Base-by-base conservation (phyloP, 2,888 invertebrate species). In the Pollenia griseotomentosa region DNA sequence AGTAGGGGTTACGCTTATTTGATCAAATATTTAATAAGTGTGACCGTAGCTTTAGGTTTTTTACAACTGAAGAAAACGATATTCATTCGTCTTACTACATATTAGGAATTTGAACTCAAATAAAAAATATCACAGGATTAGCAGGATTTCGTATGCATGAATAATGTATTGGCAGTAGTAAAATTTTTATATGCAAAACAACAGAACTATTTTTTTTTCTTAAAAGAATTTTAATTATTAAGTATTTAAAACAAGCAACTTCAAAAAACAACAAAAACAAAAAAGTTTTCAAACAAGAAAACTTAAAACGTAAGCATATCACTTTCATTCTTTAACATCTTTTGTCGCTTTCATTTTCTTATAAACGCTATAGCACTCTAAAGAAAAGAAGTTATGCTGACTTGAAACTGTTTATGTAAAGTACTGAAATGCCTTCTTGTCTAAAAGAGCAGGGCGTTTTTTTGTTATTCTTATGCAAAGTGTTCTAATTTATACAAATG, bases 401-500 rank as follows among this genome's bases (percentile, higher is more conserved):
- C 33, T 33, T 33, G 33, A 33, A 33, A 6, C 33, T 33, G 33
- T 6, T 33, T 33, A 33, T 33, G 33, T 33, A 6, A 33, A 33
- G 0, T 33, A 33, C 33, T 33, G 33, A 33, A 33, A 33, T 23
- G 44, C 44, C 44, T 19, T 16, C 40, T 40, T 70, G 40, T 7
- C 16, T 11, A 16, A n/a, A 53, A 44, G 12, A 44, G 5, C 44
- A 19, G 12, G 44, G 8, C 12, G 44, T 11, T 44, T 63, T n/a
- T 12, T 61, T 53, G 6, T 33, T 33, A 6, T 48, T 53, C 55
- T 70, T 33, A 70, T 77, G 75, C 57, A 65, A 85, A 81, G 66
- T 42, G 23, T 82, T 59, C 65, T 75, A 85, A 81, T 75, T 70
- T 82, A 59, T 81, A 78, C 71, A 85, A 85, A 82, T 71, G 59